phyloP scores from a whole-genome alignment of 2,888 invertebrate species.

The Pachliopta kotzebuea region DNA sequence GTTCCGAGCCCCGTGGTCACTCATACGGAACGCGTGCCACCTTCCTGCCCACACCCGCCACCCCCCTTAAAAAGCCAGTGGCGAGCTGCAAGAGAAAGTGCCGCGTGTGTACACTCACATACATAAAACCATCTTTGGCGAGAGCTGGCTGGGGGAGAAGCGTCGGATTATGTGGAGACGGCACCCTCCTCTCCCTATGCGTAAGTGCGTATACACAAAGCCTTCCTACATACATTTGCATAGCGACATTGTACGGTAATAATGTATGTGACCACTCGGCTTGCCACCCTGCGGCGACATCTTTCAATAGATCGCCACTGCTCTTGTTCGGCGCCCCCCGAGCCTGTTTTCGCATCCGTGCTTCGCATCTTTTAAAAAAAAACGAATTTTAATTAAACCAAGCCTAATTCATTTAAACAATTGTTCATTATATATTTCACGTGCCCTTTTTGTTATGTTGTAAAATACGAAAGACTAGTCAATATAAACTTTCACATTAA shows the following conservation, averaged over 20 bases:
- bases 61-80: constrained; percentile 81
- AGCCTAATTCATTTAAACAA: constrained; percentile 33
- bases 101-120: constrained; percentile 79
- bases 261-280: constrained; percentile 78
- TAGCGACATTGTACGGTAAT: constrained; percentile 79
- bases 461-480: background rate
- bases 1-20: constrained; percentile 77
- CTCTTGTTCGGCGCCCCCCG: constrained; percentile 43
- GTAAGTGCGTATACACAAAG: constrained; percentile 79
- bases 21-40: constrained; percentile 64
- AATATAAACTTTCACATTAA: background rate
- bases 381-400: constrained; percentile 52
- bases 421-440: constrained; percentile 2
- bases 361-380: constrained; percentile 28
- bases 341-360: constrained; percentile 37
- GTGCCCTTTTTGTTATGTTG: background rate
- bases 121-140: constrained; percentile 75
- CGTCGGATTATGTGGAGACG: constrained; percentile 73
- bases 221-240: constrained; percentile 73
- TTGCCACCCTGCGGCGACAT: constrained; percentile 63
- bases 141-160: constrained; percentile 55
- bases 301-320: constrained; percentile 68
- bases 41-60: constrained; percentile 54
- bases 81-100: constrained; percentile 82
- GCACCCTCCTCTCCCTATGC: constrained; percentile 69